A percentile compares a stretch with the other conserved stretches of the same genome.
Conservation (phyloP, 2,888 invertebrate genomes). For the Trichogramma dendrolimi region DNA sequence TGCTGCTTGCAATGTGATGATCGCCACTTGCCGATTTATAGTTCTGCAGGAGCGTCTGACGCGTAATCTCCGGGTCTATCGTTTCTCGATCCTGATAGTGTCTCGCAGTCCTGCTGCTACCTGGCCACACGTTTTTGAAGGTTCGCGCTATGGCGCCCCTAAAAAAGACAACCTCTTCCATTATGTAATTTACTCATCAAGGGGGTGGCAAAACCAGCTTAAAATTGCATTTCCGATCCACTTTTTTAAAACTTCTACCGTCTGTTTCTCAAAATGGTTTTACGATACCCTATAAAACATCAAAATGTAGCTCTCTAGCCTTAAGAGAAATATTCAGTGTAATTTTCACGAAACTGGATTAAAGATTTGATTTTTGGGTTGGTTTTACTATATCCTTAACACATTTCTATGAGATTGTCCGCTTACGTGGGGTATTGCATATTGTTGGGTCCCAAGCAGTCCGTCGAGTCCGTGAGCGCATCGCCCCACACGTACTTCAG, state of each 20-base stretch:
- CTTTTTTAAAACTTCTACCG: too few relatives aligned
- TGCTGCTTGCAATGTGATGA: constrained; percentile 47
- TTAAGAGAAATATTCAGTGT: not conserved
- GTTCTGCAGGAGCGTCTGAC: constrained; percentile 65
- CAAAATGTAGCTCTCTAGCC: too few relatives aligned
- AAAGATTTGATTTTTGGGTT: too few relatives aligned
- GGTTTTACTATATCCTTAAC: not conserved
- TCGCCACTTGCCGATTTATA: constrained; percentile 60
- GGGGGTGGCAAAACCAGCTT: too few relatives aligned
- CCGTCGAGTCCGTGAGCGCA: constrained; percentile 71
- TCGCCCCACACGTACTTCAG: constrained; percentile 86
- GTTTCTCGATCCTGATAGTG: constrained; percentile 57
- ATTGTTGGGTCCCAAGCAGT: constrained; percentile 80
- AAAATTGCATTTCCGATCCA: too few relatives aligned
- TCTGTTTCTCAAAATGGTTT: too few relatives aligned
- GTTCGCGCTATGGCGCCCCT: constrained; percentile 75
- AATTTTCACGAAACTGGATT: not conserved
- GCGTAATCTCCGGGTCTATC: constrained; percentile 71
- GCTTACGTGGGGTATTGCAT: constrained; percentile 78
- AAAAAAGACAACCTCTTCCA: constrained; percentile 42
- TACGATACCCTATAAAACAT: too few relatives aligned
- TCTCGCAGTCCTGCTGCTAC: constrained; percentile 66
- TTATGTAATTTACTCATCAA: too few relatives aligned
- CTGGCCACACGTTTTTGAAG: constrained; percentile 65
- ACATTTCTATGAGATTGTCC: not conserved